Conservation (phyloP, 1,140 invertebrate genomes). For the Drosophila nebulosa region DNA sequence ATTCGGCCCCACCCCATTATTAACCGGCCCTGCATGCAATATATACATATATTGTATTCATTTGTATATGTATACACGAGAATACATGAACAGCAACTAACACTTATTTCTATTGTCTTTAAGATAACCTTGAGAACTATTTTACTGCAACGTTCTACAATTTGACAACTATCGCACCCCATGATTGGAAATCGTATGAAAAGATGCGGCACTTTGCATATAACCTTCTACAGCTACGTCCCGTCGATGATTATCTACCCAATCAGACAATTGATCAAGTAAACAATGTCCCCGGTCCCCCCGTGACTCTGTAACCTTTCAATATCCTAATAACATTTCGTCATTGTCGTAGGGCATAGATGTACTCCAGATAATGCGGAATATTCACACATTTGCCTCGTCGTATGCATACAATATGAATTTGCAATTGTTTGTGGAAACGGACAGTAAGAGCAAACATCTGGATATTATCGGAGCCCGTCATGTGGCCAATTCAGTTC, state of each 20-base stretch:
- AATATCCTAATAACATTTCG: background rate
- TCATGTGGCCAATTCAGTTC: conserved; percentile 98
- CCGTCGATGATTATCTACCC: conserved; percentile 95
- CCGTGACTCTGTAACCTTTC: background rate
- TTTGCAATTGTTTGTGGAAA: conserved; percentile 98
- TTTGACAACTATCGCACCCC: conserved; percentile 96
- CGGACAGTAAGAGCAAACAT: conserved; percentile 95
- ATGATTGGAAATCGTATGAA: conserved; percentile 98
- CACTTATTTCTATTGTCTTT: conserved; percentile 36
- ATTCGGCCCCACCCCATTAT: background rate
- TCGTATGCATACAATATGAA: conserved; percentile 98
- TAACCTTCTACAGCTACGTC: conserved; percentile 90
- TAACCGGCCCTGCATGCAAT: background rate
- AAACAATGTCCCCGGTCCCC: background rate
- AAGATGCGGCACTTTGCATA: conserved; percentile 97
- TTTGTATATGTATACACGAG: background rate
- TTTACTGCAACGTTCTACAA: conserved; percentile 98
- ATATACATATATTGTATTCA: background rate
- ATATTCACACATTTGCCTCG: conserved; percentile 97
- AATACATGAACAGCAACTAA: background rate
- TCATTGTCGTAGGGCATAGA: conserved; percentile 89
- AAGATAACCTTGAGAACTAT: conserved; percentile 92
- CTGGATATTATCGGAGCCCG: conserved; percentile 97
- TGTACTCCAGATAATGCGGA: conserved; percentile 98
- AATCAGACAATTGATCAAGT: conserved; percentile 97